A percentile compares a stretch with the other conserved stretches of the same genome.
Conservation (phyloP, 2,797 vertebrate species). For the Sardinella longiceps region DNA sequence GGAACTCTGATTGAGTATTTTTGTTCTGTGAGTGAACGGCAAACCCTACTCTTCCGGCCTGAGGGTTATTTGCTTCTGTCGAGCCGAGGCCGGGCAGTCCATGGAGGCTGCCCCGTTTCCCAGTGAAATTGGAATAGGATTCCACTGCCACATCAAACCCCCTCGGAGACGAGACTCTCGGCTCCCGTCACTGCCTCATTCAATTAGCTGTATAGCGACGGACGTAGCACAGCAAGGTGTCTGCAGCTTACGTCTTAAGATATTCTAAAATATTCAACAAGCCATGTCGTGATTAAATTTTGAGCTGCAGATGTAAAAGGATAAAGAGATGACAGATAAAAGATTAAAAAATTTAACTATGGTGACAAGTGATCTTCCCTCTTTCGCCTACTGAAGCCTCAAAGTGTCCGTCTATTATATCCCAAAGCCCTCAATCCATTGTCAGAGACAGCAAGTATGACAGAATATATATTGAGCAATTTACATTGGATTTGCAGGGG, state of each 20-base stretch:
- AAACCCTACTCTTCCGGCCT: neutral
- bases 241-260: conserved; percentile 5
- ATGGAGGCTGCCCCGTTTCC: neutral
- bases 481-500: conserved; percentile 38
- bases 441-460: conserved; percentile 31
- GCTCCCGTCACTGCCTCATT: neutral
- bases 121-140: neutral
- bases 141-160: neutral
- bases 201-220: neutral
- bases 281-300: conserved; percentile 9
- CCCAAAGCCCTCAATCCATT: conserved; percentile 26
- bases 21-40: neutral
- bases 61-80: neutral
- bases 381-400: neutral
- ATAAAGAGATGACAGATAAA: conserved; percentile 17
- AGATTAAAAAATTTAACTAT: conserved; percentile 16
- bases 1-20: neutral
- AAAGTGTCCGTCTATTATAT: conserved; percentile 10
- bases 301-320: conserved; percentile 16
- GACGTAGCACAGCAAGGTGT: neutral
- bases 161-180: neutral
- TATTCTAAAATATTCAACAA: conserved; percentile 13
- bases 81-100: neutral
- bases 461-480: conserved; percentile 38
- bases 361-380: neutral